phyloP scores from a whole-genome alignment of 2,888 invertebrate genomes.

The Dicycla oo region DNA sequence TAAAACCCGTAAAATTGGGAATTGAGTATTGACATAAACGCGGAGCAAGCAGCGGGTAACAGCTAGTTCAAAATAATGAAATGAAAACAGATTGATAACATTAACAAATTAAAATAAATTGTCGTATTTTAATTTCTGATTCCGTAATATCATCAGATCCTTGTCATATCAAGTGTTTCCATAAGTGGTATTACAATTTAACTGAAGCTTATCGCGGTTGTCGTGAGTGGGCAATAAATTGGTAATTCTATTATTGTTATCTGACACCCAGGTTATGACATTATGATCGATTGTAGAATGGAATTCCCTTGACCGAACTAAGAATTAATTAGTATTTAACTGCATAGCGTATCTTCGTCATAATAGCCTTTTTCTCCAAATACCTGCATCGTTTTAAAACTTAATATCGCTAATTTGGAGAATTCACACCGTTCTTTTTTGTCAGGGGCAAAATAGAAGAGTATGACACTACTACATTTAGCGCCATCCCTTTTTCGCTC shows the following conservation, averaged over 20 bases:
- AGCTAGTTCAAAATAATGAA: too few species aligned
- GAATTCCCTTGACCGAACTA: conserved; percentile 9
- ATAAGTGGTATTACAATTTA: conserved; percentile 19
- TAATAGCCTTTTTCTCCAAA: background rate
- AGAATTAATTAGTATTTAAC: background rate
- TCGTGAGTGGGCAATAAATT: background rate
- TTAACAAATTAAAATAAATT: too few species aligned
- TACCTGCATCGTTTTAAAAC: background rate
- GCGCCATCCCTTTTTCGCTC: background rate
- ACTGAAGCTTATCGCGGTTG: background rate
- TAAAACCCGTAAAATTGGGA: too few species aligned
- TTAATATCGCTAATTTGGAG: background rate
- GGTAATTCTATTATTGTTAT: conserved; percentile 17
- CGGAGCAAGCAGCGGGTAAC: too few species aligned
- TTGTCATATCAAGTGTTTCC: conserved; percentile 15
- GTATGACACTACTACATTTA: background rate
- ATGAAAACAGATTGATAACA: too few species aligned
- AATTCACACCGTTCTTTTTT: background rate
- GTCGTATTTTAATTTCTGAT: background rate
- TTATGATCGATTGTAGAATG: background rate
- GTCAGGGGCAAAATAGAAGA: background rate
- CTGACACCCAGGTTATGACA: background rate
- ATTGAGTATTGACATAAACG: too few species aligned
- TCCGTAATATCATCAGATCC: background rate
- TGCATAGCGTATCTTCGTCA: background rate